Evolutionary conservation across 2,888 invertebrate species (phyloP), one percentile per base, ranked within the genome.

Genomic region (Xestia ashworthii): DNA sequence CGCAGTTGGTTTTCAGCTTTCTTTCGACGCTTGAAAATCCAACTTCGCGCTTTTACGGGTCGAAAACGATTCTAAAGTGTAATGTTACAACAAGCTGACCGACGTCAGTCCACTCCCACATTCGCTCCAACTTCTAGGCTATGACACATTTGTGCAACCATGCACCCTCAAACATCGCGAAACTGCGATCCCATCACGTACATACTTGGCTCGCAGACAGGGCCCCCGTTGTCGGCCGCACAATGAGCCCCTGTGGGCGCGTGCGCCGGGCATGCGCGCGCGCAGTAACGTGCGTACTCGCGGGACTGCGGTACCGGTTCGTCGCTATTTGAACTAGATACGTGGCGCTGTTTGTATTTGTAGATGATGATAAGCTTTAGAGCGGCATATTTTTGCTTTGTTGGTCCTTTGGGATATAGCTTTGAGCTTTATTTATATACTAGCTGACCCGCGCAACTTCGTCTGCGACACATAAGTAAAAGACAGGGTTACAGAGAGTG

Each of bases 231-330:
- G 81, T 78, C 11, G 46, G 44, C 38, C 62, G 71, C 72, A 89
- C 90, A 89, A 89, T 77, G 86, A 75, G 86, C 82, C 81, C 86
- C 75, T 87, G 83, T 85, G 88, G 74, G 73, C 55, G 71, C 68
- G 48, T 73, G 66, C 50, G 68, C 25, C 74, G 38, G 78, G 76
- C 66, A 71, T 80, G 87, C 67, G 75, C 71, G 22, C 71, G 76
- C 67, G 71, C 76, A 66, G 67, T 70, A 70, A 69, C 73, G 81
- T 77, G 73, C 72, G 71, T 79, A 81, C 89, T 80, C 76, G 11
- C 71, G 82, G 81, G 89, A 75, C 69, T 73, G 76, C 79, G 73
- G 78, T 89, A 84, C 80, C 89, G 85, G 70, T 85, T 80, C 69
- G 74, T 79, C 73, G 87, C 70, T 82, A 83, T 83, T 78, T 85